These are phyloP conservation scores for Cosmopolites sordidus DNA, from an alignment of 2,888 invertebrate genomes.

Conservation along the genomic window DNA sequence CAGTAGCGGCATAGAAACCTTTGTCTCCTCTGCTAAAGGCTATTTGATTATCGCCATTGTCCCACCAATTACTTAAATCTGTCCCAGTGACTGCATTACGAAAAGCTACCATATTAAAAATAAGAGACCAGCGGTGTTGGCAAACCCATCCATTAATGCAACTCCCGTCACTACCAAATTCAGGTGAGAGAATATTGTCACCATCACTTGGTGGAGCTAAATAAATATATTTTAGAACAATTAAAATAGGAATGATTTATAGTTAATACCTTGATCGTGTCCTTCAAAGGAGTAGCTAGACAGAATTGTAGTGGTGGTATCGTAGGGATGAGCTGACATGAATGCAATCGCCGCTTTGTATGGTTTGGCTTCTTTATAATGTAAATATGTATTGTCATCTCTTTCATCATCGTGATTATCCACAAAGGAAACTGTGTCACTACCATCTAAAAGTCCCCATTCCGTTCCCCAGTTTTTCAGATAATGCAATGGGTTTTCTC, in stretches of 20 bases:
- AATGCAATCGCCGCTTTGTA: conserved; percentile 80
- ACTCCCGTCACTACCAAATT: conserved; percentile 57
- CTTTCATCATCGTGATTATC: conserved; percentile 61
- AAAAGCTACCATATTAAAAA: conserved; percentile 74
- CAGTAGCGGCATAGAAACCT: conserved; percentile 73
- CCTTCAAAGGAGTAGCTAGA: conserved; percentile 72
- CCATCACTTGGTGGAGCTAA: conserved; percentile 60
- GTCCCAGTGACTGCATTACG: conserved; percentile 63
- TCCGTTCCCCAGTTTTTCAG: conserved; percentile 58
- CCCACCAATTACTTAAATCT: conserved; percentile 69
- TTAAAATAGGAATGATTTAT: neutral
- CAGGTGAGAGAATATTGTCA: conserved; percentile 62
- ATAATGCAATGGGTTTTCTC: conserved; percentile 61
- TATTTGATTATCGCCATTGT: conserved; percentile 75
- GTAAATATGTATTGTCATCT: conserved; percentile 58
- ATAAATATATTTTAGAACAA: neutral
- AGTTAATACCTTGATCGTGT: conserved; percentile 48
- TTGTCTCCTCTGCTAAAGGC: conserved; percentile 73
- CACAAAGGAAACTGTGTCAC: conserved; percentile 39
- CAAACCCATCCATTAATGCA: conserved; percentile 77
- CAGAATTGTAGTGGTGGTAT: conserved; percentile 82
- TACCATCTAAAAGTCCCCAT: conserved; percentile 60
- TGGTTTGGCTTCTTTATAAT: conserved; percentile 60
- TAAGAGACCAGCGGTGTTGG: conserved; percentile 81
- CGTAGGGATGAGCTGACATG: conserved; percentile 82